These are phyloP conservation scores for Lampropteryx suffumata DNA, from an alignment of 2,888 invertebrate genomes.

Conservation along the genomic window DNA sequence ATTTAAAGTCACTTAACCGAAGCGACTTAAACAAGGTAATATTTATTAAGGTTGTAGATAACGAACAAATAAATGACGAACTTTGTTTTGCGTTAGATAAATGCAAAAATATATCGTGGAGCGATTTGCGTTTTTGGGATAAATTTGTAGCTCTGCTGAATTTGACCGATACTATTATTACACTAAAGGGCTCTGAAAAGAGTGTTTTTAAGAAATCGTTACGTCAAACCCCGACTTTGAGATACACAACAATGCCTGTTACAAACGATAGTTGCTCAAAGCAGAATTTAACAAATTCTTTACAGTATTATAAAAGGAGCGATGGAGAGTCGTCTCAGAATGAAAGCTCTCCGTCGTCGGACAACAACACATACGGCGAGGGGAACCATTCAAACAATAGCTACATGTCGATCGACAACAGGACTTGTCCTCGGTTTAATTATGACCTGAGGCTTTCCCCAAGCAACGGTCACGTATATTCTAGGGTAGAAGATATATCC, in stretches of 20 bases:
- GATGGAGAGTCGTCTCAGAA: conserved; percentile 80
- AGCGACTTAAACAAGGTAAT: conserved; percentile 75
- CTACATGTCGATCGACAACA: conserved; percentile 86
- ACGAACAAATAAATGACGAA: conserved; percentile 75
- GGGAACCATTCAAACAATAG: conserved; percentile 86
- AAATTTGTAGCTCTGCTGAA: conserved; percentile 91
- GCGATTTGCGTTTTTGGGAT: conserved; percentile 93
- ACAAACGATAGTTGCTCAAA: conserved; percentile 80
- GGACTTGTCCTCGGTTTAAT: conserved; percentile 80
- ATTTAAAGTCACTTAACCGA: conserved; percentile 73
- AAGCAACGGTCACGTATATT: conserved; percentile 79
- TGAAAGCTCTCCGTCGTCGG: conserved; percentile 82
- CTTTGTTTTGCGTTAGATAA: conserved; percentile 74
- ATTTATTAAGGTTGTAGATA: conserved; percentile 74
- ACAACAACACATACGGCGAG: conserved; percentile 84
- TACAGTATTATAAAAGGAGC: conserved; percentile 73
- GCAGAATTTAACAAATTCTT: conserved; percentile 79
- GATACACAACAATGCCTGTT: conserved; percentile 82
- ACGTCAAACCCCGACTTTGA: conserved; percentile 74
- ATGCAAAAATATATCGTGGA: conserved; percentile 87
- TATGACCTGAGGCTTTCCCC: conserved; percentile 80
- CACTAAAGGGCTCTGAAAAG: conserved; percentile 69
- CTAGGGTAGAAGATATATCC: conserved; percentile 78
- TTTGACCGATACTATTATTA: conserved; percentile 82
- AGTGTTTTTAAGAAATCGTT: conserved; percentile 79